Conservation (phyloP, 2,797 vertebrate genomes). For the Centropyge bicolor region DNA sequence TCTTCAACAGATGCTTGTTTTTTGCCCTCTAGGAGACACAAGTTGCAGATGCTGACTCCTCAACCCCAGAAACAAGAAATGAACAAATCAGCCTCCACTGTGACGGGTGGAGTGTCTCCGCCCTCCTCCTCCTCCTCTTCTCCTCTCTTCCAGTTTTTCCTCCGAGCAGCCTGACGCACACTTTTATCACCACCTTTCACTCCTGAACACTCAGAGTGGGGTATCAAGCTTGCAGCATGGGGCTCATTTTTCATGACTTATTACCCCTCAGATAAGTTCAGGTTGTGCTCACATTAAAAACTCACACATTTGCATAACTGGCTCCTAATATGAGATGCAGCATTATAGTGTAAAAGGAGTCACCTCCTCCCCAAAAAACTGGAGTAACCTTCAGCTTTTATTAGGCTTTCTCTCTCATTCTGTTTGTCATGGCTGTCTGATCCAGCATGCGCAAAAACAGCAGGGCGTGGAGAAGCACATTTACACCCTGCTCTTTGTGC, state of each 20-base stretch:
- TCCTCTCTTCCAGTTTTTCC: not conserved
- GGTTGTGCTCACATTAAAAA: slow-evolving; percentile 42
- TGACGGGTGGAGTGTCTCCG: slow-evolving; percentile 61
- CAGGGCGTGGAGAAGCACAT: slow-evolving; percentile 26
- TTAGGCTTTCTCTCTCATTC: slow-evolving; percentile 15
- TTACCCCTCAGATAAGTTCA: slow-evolving; percentile 21
- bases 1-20: slow-evolving; percentile 30
- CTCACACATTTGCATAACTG: slow-evolving; percentile 5
- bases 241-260: slow-evolving; percentile 6
- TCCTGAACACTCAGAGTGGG: not conserved
- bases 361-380: not conserved
- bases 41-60: slow-evolving; percentile 62
- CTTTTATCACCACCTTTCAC: slow-evolving; percentile 42
- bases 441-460: slow-evolving; percentile 2
- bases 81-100: slow-evolving; percentile 53
- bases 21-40: slow-evolving; percentile 23
- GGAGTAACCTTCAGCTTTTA: slow-evolving; percentile 3
- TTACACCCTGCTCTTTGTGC: slow-evolving; percentile 29
- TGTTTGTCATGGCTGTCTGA: slow-evolving; percentile 38
- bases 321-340: not conserved
- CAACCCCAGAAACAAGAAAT: slow-evolving; percentile 37
- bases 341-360: not conserved
- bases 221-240: slow-evolving; percentile 6
- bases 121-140: slow-evolving; percentile 54
- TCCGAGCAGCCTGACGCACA: slow-evolving; percentile 34